These are phyloP conservation scores for Drosophila neonasuta DNA, from an alignment of 2,888 invertebrate species.

Conservation along the genomic window DNA sequence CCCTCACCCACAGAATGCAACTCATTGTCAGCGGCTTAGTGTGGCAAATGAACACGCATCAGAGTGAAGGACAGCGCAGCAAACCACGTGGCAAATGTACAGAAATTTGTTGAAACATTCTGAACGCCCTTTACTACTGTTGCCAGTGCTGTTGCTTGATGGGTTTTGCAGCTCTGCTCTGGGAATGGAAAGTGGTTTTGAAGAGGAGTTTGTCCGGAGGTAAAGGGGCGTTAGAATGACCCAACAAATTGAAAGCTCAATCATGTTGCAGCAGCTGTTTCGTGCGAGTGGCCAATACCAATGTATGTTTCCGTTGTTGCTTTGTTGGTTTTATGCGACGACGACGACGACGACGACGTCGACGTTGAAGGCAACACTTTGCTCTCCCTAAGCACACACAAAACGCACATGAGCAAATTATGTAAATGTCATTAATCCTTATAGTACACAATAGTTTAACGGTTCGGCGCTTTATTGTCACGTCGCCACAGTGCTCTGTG, in stretches of 20 bases:
- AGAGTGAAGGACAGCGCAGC: neutral
- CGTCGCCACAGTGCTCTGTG: constrained; percentile 58
- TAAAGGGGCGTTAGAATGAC: constrained; percentile 33
- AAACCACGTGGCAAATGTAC: constrained; percentile 60
- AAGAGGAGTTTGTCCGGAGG: neutral
- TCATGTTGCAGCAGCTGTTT: constrained; percentile 77
- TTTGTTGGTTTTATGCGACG: constrained; percentile 56
- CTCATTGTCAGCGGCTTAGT: constrained; percentile 58
- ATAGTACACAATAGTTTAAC: constrained; percentile 79
- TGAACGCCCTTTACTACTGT: constrained; percentile 4
- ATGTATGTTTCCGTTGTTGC: constrained; percentile 48
- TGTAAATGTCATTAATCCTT: constrained; percentile 79
- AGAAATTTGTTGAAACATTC: constrained; percentile 40
- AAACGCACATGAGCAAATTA: constrained; percentile 69
- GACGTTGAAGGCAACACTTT: too few relatives aligned
- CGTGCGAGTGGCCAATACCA: constrained; percentile 65
- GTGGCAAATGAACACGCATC: constrained; percentile 42
- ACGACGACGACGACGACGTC: neutral
- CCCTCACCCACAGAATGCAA: constrained; percentile 24
- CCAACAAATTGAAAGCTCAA: constrained; percentile 77
- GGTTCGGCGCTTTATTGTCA: constrained; percentile 78
- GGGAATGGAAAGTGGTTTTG: constrained; percentile 1
- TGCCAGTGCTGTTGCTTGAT: constrained; percentile 3
- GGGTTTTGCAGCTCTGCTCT: constrained; percentile 16
- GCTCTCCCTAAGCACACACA: constrained; percentile 5